A percentile compares a stretch with the other conserved stretches of the same genome.
Evolutionary conservation across 2,113 vertebrate species (phyloP).

Genomic region (Origma solitaria): DNA sequence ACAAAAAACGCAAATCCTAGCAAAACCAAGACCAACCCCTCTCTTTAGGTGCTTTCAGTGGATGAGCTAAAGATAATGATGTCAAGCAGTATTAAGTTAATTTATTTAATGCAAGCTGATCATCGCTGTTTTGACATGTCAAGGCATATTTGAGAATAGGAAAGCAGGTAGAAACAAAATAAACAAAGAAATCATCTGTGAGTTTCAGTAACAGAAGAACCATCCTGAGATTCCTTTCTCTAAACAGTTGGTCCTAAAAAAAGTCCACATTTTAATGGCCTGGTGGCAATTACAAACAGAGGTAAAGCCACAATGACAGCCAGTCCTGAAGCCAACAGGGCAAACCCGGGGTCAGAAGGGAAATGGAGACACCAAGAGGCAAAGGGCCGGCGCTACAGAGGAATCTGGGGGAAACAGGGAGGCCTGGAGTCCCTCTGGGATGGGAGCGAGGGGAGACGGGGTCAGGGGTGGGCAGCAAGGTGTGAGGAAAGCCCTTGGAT

Average conservation of each 20-base stretch:
- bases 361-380: conserved; percentile 24
- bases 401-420: neutral
- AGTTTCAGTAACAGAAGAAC: neutral
- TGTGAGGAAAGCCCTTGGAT: neutral
- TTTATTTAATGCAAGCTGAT: neutral
- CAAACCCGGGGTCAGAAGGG: neutral
- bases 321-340: neutral
- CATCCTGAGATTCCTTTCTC: neutral
- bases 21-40: neutral
- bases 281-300: neutral
- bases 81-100: neutral
- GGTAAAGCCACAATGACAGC: neutral
- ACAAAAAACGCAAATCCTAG: neutral
- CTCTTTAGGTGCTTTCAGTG: neutral
- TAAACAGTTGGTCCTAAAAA: neutral
- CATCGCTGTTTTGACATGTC: neutral
- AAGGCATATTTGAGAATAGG: neutral
- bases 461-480: neutral
- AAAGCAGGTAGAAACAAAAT: neutral
- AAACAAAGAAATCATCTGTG: neutral
- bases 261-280: neutral
- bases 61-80: neutral
- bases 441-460: accelerated
- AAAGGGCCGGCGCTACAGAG: neutral
- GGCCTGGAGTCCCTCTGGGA: neutral